These are phyloP conservation scores for Lampris incognitus DNA, from an alignment of 2,113 vertebrate genomes.

Conservation along the genomic window DNA sequence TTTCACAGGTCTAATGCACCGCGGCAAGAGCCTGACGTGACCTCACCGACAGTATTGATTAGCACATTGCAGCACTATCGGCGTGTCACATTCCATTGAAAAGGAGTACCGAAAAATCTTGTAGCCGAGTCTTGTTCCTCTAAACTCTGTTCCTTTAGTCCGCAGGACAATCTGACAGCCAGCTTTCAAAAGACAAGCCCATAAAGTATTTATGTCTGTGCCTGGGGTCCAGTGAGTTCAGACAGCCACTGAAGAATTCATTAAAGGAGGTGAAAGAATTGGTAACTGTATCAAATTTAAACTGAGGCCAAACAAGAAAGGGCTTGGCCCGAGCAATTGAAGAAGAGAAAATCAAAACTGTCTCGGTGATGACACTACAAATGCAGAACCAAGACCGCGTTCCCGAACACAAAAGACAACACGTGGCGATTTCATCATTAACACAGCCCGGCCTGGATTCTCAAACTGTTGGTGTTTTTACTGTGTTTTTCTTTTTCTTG, in stretches of 20 bases:
- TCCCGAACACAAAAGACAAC: conserved; percentile 45
- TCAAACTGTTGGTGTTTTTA: not conserved
- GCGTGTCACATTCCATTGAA: conserved; percentile 47
- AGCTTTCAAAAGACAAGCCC: conserved; percentile 82
- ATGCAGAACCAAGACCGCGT: conserved; percentile 59
- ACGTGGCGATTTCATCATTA: conserved; percentile 44
- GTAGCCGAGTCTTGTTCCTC: conserved; percentile 64
- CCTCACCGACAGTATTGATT: conserved; percentile 53
- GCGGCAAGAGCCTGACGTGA: conserved; percentile 42
- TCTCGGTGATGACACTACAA: conserved; percentile 72
- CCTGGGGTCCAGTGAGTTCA: conserved; percentile 77
- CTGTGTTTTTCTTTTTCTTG: not conserved
- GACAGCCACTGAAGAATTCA: conserved; percentile 82
- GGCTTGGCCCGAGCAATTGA: conserved; percentile 46
- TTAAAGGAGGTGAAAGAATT: conserved; percentile 81
- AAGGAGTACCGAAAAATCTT: conserved; percentile 56
- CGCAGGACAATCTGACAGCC: conserved; percentile 80
- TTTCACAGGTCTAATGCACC: conserved; percentile 47
- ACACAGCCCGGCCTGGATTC: conserved; percentile 21
- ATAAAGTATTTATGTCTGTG: conserved; percentile 80
- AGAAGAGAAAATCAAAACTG: conserved; percentile 59
- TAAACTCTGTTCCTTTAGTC: conserved; percentile 72
- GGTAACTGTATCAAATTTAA: conserved; percentile 78
- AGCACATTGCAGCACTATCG: conserved; percentile 36
- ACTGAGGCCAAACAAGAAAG: conserved; percentile 75